Evolutionary conservation across 2,113 vertebrate genomes (phyloP).

Genomic region (Labrus mixtus): DNA sequence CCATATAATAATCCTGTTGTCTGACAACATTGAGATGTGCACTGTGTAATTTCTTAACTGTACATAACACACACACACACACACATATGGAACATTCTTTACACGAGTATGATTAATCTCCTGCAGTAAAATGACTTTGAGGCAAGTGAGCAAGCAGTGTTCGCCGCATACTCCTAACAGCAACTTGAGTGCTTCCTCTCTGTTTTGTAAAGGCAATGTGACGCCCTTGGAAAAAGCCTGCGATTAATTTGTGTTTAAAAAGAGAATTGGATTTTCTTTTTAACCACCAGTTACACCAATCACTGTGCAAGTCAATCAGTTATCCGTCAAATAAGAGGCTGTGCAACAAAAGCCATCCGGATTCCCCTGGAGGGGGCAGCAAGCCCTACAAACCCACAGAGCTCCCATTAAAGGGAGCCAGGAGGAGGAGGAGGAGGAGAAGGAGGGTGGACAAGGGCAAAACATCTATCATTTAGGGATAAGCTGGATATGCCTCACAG

Average conservation of each 20-base stretch:
- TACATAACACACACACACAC: slow-evolving; percentile 59
- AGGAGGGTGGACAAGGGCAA: slow-evolving; percentile 50
- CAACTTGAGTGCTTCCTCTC: slow-evolving; percentile 42
- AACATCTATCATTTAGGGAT: slow-evolving; percentile 72
- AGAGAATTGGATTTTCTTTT: slow-evolving; percentile 17
- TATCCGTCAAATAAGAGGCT: slow-evolving; percentile 61
- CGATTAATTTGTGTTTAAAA: slow-evolving; percentile 31
- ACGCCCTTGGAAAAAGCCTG: slow-evolving; percentile 41
- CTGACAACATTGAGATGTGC: slow-evolving; percentile 45
- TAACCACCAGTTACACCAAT: slow-evolving; percentile 40
- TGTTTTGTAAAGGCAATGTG: slow-evolving; percentile 28
- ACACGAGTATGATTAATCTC: slow-evolving; percentile 49
- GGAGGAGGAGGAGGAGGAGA: background rate
- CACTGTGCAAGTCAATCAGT: slow-evolving; percentile 41
- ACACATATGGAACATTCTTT: slow-evolving; percentile 52
- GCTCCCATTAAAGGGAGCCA: slow-evolving; percentile 58
- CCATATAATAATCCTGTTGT: slow-evolving; percentile 46
- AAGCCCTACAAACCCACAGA: slow-evolving; percentile 61
- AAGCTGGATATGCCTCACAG: slow-evolving; percentile 87
- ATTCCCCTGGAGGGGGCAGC: slow-evolving; percentile 48
- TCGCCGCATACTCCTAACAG: slow-evolving; percentile 56
- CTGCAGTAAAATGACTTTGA: slow-evolving; percentile 59
- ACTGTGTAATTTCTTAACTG: slow-evolving; percentile 35
- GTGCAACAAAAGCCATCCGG: slow-evolving; percentile 47
- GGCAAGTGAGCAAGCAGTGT: slow-evolving; percentile 76